Percentiles rank a stretch among this genome's conserved stretches.
These are phyloP conservation scores for Drosophila lutescens DNA, from an alignment of 2,888 invertebrate species.

Conservation along the genomic window DNA sequence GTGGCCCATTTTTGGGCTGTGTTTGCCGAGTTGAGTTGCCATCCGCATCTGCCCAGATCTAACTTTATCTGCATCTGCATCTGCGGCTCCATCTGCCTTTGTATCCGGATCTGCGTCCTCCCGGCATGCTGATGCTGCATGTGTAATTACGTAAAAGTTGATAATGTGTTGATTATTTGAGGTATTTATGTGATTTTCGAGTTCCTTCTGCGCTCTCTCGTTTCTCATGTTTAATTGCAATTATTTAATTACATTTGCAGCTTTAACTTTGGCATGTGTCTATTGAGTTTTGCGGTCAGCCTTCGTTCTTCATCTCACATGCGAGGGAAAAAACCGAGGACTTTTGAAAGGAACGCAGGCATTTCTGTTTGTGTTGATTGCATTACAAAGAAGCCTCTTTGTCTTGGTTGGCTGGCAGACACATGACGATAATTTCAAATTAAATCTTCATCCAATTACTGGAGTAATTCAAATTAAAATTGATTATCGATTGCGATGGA, in stretches of 20 bases:
- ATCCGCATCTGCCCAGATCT: slow-evolving; percentile 19
- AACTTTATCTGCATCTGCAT: slow-evolving; percentile 32
- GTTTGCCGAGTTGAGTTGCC: slow-evolving; percentile 4
- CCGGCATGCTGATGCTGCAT: slow-evolving; percentile 43
- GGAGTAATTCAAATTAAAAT: slow-evolving; percentile 16
- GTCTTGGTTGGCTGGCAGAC: slow-evolving; percentile 6
- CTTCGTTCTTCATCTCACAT: slow-evolving; percentile 8
- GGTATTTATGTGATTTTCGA: slow-evolving; percentile 62
- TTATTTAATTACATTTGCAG: slow-evolving; percentile 71
- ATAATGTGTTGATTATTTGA: slow-evolving; percentile 75
- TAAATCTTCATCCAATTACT: slow-evolving; percentile 30
- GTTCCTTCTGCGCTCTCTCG: slow-evolving; percentile 26
- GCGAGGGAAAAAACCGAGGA: slow-evolving; percentile 8
- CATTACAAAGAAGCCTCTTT: slow-evolving; percentile 30
- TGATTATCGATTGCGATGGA: slow-evolving; percentile 26
- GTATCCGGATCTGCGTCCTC: slow-evolving; percentile 21
- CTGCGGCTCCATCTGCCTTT: slow-evolving; percentile 8
- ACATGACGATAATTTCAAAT: slow-evolving; percentile 33
- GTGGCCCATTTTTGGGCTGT: slow-evolving; percentile 27
- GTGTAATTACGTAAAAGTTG: slow-evolving; percentile 72
- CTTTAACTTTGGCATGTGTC: slow-evolving; percentile 41
- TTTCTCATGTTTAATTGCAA: slow-evolving; percentile 47
- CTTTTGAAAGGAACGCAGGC: slow-evolving; percentile 12
- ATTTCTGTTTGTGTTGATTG: slow-evolving; percentile 41
- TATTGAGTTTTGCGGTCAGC: slow-evolving; percentile 31